Evolutionary conservation across 2,113 vertebrate genomes (phyloP), one percentile per base, ranked within the genome.

Genomic region (Daboia siamensis): DNA sequence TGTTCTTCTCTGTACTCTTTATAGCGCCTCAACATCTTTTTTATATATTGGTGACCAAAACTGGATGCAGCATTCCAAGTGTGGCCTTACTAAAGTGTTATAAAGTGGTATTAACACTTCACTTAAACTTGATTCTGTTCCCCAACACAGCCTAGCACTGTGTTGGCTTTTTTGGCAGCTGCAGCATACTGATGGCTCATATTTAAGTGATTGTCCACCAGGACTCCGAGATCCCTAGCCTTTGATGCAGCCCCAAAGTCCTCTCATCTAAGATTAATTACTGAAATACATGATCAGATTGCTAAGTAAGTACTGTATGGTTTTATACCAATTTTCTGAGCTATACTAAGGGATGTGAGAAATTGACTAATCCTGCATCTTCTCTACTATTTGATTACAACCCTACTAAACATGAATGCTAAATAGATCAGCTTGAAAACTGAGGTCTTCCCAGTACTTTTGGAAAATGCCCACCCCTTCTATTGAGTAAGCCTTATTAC

Each of bases 381-480:
- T 64, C 21, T 55, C 29, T 55, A 13, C 9, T 33, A 26, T 48
- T 55, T 26, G 48, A 5, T 29, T 51, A 48, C 15, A 26, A 33
- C 5, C 26, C 24, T 26, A 97, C 97, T 93, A 97, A 95, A 96
- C 96, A 96, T 97, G 93, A 94, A 80, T 97, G 94, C 95, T 86
- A 88, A 87, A 85, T 93, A 96, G 92, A 94, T 0, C 2, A 94
- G 91, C 84, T 92, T 93, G 90, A 93, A 92, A 93, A 89, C 93
- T 96, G 52, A 94, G 84, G 51, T 92, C 69, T 93, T 61, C 87
- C 93, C 92, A 94, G 95, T 92, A 94, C n/a, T 87, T 80, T 44
- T 44, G 74, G n/a, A 69, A 10, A n/a, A 6, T 9, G 3, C 39
- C 1, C 64, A 51, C 12, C 2, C 3, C 1, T 20, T 44, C 23